Evolutionary conservation across 2,113 vertebrate genomes (phyloP).

Genomic region (Passer domesticus): DNA sequence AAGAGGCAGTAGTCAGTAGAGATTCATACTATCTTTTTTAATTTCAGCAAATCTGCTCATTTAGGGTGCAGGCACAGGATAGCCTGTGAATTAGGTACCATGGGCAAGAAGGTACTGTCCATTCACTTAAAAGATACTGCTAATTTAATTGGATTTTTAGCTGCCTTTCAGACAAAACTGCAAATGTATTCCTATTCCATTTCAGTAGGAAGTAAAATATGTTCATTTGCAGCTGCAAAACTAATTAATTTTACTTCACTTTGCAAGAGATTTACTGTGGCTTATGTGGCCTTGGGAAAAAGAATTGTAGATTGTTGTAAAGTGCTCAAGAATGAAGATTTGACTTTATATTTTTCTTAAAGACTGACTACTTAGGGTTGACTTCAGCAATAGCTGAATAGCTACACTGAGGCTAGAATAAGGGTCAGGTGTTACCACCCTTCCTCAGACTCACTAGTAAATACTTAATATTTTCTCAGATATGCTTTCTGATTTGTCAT

Average conservation of each 20-base stretch:
- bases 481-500: neutral
- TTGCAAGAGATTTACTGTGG: constrained; percentile 33
- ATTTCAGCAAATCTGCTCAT: neutral
- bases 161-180: neutral
- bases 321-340: neutral
- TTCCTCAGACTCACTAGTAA: neutral
- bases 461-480: neutral
- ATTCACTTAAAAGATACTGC: neutral
- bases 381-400: neutral
- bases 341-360: neutral
- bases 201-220: constrained; percentile 20
- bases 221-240: constrained; percentile 27
- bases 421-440: neutral
- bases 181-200: neutral
- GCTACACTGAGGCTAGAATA: neutral
- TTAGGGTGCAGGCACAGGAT: neutral
- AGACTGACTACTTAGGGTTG: neutral
- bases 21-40: neutral
- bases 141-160: constrained; percentile 39
- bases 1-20: neutral
- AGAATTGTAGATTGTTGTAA: neutral
- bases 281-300: neutral
- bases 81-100: neutral
- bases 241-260: constrained; percentile 43
- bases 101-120: neutral